Evolutionary conservation across 2,888 invertebrate species (phyloP).

Genomic region (Eumacrocentrus americanus): DNA sequence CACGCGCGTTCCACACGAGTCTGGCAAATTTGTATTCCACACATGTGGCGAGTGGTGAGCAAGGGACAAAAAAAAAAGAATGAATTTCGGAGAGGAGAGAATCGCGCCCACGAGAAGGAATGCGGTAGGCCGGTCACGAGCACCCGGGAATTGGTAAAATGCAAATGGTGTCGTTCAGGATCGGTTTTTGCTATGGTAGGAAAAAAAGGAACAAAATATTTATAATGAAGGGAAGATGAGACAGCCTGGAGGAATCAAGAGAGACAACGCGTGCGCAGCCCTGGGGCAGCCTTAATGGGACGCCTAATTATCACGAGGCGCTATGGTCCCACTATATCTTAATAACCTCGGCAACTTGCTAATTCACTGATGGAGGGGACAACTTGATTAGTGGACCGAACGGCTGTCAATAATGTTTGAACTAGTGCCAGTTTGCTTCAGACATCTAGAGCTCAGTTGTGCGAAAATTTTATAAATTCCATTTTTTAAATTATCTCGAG

Average conservation of each 20-base stretch:
- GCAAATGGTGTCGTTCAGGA: conserved; percentile 34
- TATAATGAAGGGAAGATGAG: background rate
- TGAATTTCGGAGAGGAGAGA: conserved; percentile 8
- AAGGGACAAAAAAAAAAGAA: background rate
- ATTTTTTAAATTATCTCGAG: too few relatives aligned
- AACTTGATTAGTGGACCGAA: conserved; percentile 4
- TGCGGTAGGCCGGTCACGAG: conserved; percentile 37
- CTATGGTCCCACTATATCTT: conserved; percentile 24
- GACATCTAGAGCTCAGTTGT: background rate
- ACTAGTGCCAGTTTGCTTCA: background rate
- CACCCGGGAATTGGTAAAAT: conserved; percentile 36
- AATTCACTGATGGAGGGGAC: conserved; percentile 26
- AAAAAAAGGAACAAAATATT: conserved; percentile 28
- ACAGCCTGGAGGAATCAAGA: background rate
- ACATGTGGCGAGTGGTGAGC: background rate
- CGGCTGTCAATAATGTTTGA: conserved; percentile 6
- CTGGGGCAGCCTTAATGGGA: conserved; percentile 22
- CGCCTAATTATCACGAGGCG: conserved; percentile 29
- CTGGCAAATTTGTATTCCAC: background rate
- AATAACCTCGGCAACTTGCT: conserved; percentile 33
- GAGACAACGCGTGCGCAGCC: too few relatives aligned
- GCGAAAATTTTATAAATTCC: too few relatives aligned
- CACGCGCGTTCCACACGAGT: background rate
- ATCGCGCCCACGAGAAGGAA: conserved; percentile 5
- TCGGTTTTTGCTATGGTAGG: conserved; percentile 21